Evolutionary conservation across 2,113 vertebrate genomes (phyloP).

Genomic region (Malaclemys terrapin): DNA sequence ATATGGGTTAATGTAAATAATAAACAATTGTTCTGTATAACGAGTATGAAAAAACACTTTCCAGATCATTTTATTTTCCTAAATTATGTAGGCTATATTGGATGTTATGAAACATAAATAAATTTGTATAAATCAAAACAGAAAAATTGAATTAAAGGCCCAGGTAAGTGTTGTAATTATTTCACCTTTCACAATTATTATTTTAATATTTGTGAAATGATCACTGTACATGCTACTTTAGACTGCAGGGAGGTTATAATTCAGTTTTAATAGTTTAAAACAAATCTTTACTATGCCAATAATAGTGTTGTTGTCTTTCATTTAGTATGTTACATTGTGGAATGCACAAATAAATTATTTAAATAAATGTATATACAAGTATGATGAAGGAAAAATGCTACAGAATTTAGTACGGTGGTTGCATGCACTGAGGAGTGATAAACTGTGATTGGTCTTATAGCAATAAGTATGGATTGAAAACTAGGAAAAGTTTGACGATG

Average conservation of each 20-base stretch:
- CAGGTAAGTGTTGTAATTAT: slow-evolving; percentile 2
- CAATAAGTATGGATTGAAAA: slow-evolving; percentile 67
- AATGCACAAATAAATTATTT: slow-evolving; percentile 86
- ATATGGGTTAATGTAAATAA: background rate
- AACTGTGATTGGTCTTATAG: slow-evolving; percentile 64
- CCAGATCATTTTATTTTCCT: slow-evolving; percentile 42
- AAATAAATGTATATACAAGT: slow-evolving; percentile 80
- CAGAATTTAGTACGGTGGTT: slow-evolving; percentile 66
- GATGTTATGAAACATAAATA: slow-evolving; percentile 36
- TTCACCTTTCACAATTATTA: slow-evolving; percentile 11
- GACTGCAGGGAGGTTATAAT: slow-evolving; percentile 32
- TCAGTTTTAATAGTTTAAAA: slow-evolving; percentile 67
- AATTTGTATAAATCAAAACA: slow-evolving; percentile 43
- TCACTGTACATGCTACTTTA: slow-evolving; percentile 32
- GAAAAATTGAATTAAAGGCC: background rate
- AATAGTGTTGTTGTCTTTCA: slow-evolving; percentile 36
- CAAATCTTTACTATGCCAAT: slow-evolving; percentile 38
- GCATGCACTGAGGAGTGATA: slow-evolving; percentile 77
- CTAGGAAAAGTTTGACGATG: slow-evolving; percentile 64
- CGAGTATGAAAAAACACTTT: background rate
- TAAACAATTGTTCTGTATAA: slow-evolving; percentile 28
- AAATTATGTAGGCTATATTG: background rate
- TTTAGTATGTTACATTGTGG: slow-evolving; percentile 69
- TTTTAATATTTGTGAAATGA: slow-evolving; percentile 27
- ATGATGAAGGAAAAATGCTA: slow-evolving; percentile 67